Conservation (phyloP, 2,888 invertebrate species). For the Ornithoptera alexandrae region DNA sequence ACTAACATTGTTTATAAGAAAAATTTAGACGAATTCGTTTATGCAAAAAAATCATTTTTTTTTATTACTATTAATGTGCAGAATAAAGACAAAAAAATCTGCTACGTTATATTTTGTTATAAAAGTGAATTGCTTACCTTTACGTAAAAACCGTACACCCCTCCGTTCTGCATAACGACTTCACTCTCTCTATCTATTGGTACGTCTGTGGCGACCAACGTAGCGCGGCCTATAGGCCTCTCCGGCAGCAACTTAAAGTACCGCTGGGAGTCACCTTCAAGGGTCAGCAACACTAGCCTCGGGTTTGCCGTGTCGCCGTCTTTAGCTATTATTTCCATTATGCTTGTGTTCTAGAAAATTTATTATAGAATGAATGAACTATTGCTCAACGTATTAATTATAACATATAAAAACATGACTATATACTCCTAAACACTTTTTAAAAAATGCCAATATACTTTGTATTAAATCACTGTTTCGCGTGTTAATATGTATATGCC, state of each 20-base stretch:
- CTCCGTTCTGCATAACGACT: slow-evolving; percentile 86
- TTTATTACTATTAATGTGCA: too few relatives aligned
- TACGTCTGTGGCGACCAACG: slow-evolving; percentile 81
- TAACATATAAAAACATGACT: too few relatives aligned
- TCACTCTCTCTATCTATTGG: slow-evolving; percentile 88
- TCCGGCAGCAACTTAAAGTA: slow-evolving; percentile 83
- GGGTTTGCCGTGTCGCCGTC: slow-evolving; percentile 91
- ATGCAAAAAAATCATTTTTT: too few relatives aligned
- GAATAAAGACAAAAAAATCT: too few relatives aligned
- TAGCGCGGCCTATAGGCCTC: slow-evolving; percentile 78
- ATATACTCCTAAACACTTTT: too few relatives aligned
- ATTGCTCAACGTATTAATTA: too few relatives aligned
- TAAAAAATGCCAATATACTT: too few relatives aligned
- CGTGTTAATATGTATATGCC: too few relatives aligned
- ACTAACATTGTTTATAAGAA: too few relatives aligned
- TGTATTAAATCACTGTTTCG: too few relatives aligned
- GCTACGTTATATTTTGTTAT: too few relatives aligned
- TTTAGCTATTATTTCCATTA: slow-evolving; percentile 86
- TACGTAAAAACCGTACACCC: slow-evolving; percentile 86
- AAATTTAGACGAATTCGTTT: too few relatives aligned
- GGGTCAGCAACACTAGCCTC: slow-evolving; percentile 81
- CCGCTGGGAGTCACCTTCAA: slow-evolving; percentile 84
- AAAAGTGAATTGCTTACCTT: slow-evolving; percentile 57
- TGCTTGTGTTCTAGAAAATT: slow-evolving; percentile 76
- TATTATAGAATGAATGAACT: background rate